These are phyloP conservation scores for Drosophila leontia DNA, from an alignment of 1,140 invertebrate genomes.

Conservation along the genomic window DNA sequence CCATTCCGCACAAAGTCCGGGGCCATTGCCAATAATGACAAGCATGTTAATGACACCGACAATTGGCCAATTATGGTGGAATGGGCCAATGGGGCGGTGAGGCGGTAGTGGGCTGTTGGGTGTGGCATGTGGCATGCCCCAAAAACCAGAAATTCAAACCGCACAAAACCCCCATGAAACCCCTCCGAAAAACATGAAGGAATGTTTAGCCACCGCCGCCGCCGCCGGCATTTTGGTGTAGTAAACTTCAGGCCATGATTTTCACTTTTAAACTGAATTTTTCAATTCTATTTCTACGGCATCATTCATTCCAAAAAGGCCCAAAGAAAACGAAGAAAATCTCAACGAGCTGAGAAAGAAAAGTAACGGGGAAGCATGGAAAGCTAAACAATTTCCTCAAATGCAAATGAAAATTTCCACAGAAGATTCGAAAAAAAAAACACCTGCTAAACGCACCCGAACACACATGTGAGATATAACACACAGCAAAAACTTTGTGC, in stretches of 20 bases:
- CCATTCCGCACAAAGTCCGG: constrained; percentile 16
- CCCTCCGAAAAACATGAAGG: not conserved
- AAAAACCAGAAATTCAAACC: constrained; percentile 41
- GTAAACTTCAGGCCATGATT: constrained; percentile 40
- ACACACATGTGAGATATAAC: constrained; percentile 23
- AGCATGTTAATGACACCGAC: constrained; percentile 70
- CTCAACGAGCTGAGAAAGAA: constrained; percentile 12
- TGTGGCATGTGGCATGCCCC: constrained; percentile 21
- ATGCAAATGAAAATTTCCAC: constrained; percentile 65
- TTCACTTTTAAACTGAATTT: constrained; percentile 42
- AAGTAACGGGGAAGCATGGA: not conserved
- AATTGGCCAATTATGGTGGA: constrained; percentile 73
- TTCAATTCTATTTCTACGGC: constrained; percentile 33
- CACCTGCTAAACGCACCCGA: constrained; percentile 47
- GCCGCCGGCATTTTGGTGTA: not conserved
- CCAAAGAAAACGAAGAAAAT: constrained; percentile 14
- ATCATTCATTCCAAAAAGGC: constrained; percentile 16
- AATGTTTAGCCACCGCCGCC: constrained; percentile 7
- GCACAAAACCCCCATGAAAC: not conserved
- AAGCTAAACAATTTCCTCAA: constrained; percentile 60
- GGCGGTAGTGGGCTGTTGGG: not conserved
- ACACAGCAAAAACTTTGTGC: constrained; percentile 3
- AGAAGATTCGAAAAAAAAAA: constrained; percentile 19
- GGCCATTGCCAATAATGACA: constrained; percentile 60
- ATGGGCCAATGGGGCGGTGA: constrained; percentile 12